These are phyloP conservation scores for Leptopilina clavipes DNA, from an alignment of 1,140 invertebrate genomes.

Conservation along the genomic window DNA sequence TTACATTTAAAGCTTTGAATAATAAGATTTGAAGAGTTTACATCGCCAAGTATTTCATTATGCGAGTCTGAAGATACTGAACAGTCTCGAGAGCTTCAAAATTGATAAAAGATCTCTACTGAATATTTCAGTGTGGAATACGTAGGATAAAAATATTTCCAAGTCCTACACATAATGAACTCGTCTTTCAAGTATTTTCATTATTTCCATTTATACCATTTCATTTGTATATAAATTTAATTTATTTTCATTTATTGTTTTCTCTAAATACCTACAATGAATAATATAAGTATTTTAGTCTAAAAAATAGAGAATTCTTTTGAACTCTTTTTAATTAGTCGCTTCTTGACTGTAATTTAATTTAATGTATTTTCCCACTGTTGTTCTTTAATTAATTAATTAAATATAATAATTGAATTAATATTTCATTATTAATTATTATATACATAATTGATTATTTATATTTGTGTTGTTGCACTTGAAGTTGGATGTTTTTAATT, in stretches of 20 bases:
- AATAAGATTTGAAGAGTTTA: neutral
- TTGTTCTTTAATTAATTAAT: no score
- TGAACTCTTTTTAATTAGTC: neutral
- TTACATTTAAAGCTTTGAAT: neutral
- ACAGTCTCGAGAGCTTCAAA: neutral
- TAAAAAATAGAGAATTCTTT: neutral
- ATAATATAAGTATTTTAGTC: neutral
- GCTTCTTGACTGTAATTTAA: no score
- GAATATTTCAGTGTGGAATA: neutral
- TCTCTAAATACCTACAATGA: neutral
- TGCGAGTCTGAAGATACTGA: conserved; percentile 14
- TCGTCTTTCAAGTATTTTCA: neutral
- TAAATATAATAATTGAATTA: no score
- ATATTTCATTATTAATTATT: no score
- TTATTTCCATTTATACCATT: neutral
- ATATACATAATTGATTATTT: no score
- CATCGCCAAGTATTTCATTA: neutral
- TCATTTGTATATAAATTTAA: neutral
- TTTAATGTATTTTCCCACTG: no score
- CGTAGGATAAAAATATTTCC: neutral
- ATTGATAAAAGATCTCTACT: conserved; percentile 6
- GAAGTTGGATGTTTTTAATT: no score
- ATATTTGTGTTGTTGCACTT: no score
- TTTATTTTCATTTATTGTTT: neutral
- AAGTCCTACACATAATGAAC: neutral